phyloP scores from a whole-genome alignment of 2,888 invertebrate species.

The Cephus sareptanus region DNA sequence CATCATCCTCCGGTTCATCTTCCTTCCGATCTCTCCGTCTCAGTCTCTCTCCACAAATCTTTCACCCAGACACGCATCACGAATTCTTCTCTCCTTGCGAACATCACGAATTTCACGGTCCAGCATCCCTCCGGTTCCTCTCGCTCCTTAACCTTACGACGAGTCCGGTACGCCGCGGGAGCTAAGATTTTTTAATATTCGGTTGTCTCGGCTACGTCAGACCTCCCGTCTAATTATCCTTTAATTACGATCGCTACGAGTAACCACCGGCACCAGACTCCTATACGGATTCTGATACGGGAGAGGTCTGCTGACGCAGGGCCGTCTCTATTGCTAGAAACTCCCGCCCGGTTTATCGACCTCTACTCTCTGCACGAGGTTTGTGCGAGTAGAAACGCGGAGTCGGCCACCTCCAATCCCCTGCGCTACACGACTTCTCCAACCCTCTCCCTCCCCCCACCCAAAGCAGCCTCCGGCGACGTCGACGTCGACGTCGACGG shows the following conservation, averaged over 20 bases:
- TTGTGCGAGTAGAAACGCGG: neutral
- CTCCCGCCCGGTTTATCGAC: neutral
- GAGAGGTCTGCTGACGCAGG: neutral
- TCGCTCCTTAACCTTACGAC: neutral
- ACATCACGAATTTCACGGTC: neutral
- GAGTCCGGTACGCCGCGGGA: neutral
- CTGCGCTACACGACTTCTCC: neutral
- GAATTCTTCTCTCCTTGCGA: neutral
- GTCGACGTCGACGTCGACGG: neutral
- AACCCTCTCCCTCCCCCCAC: too few relatives aligned
- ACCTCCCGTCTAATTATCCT: neutral
- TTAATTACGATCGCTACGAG: neutral
- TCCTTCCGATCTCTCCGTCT: conserved; percentile 15
- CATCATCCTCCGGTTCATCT: neutral
- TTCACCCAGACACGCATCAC: neutral
- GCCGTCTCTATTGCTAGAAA: neutral
- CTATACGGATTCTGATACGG: neutral
- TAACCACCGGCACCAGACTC: neutral
- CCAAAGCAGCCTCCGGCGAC: neutral
- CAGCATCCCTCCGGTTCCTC: neutral
- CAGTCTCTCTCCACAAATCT: neutral
- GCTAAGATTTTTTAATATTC: neutral
- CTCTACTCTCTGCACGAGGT: neutral
- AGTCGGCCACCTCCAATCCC: neutral
- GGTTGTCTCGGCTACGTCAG: neutral